These are phyloP conservation scores for Drosophila leontia DNA, from an alignment of 1,140 invertebrate species.

Conservation along the genomic window DNA sequence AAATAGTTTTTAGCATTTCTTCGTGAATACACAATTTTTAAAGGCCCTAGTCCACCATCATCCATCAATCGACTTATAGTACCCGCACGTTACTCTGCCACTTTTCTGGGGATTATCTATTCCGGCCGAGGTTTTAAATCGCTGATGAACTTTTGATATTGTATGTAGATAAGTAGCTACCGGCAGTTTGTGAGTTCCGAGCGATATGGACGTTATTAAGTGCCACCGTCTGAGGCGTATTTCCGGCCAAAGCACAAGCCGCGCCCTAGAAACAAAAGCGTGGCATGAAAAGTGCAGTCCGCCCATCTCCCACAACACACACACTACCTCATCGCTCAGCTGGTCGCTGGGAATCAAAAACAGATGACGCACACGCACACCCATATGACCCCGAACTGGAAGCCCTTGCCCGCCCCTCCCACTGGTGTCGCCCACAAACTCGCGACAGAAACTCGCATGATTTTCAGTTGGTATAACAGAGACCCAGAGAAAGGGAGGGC, in stretches of 20 bases:
- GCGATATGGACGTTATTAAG: conserved; percentile 35
- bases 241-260: conserved; percentile 45
- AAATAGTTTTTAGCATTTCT: not conserved
- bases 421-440: conserved; percentile 10
- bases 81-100: not conserved
- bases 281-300: conserved; percentile 34
- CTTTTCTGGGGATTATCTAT: conserved; percentile 25
- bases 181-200: conserved; percentile 6
- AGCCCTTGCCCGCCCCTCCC: conserved; percentile 8
- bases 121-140: conserved; percentile 10
- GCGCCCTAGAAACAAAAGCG: conserved; percentile 52
- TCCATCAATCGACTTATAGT: not conserved
- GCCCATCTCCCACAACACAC: not conserved
- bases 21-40: not conserved
- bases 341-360: conserved; percentile 65
- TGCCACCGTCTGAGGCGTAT: conserved; percentile 25
- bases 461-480: conserved; percentile 79
- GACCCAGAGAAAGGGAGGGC: conserved; percentile 25
- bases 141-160: conserved; percentile 2
- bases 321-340: conserved; percentile 52
- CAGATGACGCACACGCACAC: conserved; percentile 56
- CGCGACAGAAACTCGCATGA: conserved; percentile 67
- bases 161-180: conserved; percentile 2
- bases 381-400: conserved; percentile 56
- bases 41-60: no score